Percentiles rank a stretch among this genome's conserved stretches.
Evolutionary conservation across 2,113 vertebrate species (phyloP).

Genomic region (Penelope pileata): DNA sequence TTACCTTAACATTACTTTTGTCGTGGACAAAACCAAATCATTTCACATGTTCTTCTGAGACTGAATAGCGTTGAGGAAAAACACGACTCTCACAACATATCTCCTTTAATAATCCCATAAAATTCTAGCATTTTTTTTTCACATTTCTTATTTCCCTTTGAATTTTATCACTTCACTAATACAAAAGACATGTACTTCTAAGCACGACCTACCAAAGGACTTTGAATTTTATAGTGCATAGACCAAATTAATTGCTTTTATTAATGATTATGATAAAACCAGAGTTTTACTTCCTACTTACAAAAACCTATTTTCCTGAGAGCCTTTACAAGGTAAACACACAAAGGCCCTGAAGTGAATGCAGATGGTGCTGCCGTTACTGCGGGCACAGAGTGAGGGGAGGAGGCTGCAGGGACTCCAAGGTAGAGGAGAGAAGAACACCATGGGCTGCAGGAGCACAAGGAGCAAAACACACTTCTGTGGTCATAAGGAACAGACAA

Average conservation of each 20-base stretch:
- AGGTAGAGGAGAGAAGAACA: not conserved
- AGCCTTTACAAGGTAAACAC: slow-evolving; percentile 14
- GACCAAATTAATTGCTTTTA: slow-evolving; percentile 56
- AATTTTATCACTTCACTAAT: slow-evolving; percentile 38
- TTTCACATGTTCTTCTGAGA: not conserved
- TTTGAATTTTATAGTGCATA: not conserved
- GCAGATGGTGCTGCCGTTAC: not conserved
- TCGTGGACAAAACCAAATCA: not conserved
- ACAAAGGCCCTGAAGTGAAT: not conserved
- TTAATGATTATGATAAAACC: slow-evolving; percentile 48
- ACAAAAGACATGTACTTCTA: slow-evolving; percentile 47
- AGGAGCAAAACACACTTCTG: not conserved
- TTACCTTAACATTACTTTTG: not conserved
- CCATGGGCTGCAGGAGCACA: not conserved
- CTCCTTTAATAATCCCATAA: not conserved
- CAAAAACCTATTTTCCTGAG: slow-evolving; percentile 1
- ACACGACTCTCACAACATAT: not conserved
- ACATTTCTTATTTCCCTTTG: slow-evolving; percentile 30
- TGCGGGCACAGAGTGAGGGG: fast-evolving
- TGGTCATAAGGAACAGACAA: not conserved
- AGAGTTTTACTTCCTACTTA: slow-evolving; percentile 6
- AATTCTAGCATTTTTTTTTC: not conserved
- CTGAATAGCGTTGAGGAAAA: not conserved
- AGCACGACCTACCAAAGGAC: slow-evolving; percentile 48
- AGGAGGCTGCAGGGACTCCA: not conserved